A percentile compares a stretch with the other conserved stretches of the same genome.
phyloP scores from a whole-genome alignment of 2,888 invertebrate species.

The Parapristionchus giblindavisi region DNA sequence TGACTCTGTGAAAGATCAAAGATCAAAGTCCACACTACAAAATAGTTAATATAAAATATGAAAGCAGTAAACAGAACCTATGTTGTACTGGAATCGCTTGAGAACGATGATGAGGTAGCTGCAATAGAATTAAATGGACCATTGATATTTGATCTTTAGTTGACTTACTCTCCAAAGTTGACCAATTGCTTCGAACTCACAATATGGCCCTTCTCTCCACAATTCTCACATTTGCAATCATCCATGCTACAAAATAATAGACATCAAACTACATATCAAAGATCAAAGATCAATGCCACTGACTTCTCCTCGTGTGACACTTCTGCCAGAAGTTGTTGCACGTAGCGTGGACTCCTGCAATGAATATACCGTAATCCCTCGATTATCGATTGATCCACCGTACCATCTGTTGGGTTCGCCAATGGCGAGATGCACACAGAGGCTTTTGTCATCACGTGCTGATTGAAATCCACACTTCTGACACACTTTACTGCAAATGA shows the following conservation, averaged over 20 bases:
- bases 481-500: no score
- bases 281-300: not conserved
- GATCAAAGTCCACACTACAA: not conserved
- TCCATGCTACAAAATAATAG: constrained; percentile 12
- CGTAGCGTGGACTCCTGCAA: not conserved
- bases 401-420: no score
- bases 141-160: not conserved
- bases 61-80: not conserved
- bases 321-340: constrained; percentile 19
- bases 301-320: constrained; percentile 10
- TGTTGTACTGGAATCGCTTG: not conserved
- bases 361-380: no score
- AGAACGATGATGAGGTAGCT: constrained; percentile 16
- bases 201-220: not conserved
- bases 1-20: no score
- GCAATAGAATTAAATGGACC: not conserved
- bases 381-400: no score
- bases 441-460: no score
- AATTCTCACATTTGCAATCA: constrained; percentile 24
- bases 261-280: not conserved
- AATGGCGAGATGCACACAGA: no score
- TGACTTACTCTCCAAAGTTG: constrained; percentile 15
- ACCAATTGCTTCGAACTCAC: not conserved
- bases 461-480: no score
- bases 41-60: not conserved